Evolutionary conservation across 2,113 vertebrate species (phyloP).

Genomic region (Hippoglossus stenolepis): DNA sequence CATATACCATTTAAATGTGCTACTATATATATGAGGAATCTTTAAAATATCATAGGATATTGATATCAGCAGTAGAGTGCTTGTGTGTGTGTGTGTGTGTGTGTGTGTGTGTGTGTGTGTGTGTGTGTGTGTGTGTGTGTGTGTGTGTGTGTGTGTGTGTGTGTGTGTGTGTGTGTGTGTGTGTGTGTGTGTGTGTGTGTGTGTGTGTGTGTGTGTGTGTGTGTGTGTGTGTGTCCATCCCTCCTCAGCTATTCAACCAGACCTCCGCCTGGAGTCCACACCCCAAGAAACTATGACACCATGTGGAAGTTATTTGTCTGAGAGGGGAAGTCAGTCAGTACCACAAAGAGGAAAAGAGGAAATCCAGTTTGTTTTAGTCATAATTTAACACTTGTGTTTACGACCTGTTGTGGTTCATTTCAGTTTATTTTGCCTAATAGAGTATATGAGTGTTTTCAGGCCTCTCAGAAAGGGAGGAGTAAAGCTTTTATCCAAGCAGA

Average conservation of each 20-base stretch:
- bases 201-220: not conserved
- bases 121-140: too few relatives aligned
- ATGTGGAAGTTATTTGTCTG: constrained; percentile 32
- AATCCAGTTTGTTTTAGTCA: not conserved
- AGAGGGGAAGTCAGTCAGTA: not conserved
- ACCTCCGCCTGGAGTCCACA: constrained; percentile 33
- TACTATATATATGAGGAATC: too few relatives aligned
- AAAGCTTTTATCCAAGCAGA: not conserved
- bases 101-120: too few relatives aligned
- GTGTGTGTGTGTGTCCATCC: not conserved
- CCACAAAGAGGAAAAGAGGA: not conserved
- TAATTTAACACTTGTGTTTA: not conserved
- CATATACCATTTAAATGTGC: too few relatives aligned
- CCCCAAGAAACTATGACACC: constrained; percentile 49
- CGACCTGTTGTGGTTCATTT: not conserved
- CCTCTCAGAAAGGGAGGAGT: too few relatives aligned
- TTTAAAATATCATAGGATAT: too few relatives aligned
- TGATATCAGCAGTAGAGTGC: too few relatives aligned
- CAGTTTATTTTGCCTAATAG: not conserved
- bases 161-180: not conserved
- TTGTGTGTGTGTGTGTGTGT: too few relatives aligned
- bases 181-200: not conserved
- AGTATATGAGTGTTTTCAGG: not conserved
- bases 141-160: too few relatives aligned
- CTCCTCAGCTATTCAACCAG: not conserved